Base-by-base conservation (phyloP, 1,140 invertebrate genomes). In the Armadillidium nasatum region DNA sequence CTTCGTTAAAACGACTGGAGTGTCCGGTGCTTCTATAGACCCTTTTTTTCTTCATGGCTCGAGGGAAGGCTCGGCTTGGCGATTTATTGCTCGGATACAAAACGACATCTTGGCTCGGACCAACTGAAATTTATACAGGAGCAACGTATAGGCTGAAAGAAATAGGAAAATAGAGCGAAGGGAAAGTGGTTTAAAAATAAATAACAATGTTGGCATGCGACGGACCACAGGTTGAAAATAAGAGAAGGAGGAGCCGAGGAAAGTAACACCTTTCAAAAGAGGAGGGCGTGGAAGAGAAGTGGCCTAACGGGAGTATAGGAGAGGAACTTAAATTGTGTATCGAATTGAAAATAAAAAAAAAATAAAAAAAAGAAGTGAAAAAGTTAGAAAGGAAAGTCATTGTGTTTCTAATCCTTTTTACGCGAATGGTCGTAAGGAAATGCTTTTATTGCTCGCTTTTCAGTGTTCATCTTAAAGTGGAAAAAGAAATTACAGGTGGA, bases 391-490 rank as follows among this genome's bases (percentile, higher is more conserved):
- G 50, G 50, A 60, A 60, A 60, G 11, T 19, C 19, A 60, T 60
- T 60, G 50, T 60, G 50, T 60, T 60, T 60, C 50, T 60, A 60
- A 60, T 60, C 50, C 50, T 60, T 60, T 60, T 60, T 60, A 60
- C 50, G 50, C 50, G 50, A 60, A 19, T 60, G 50, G 50, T 60
- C 50, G 50, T 15, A 60, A 60, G 50, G 50, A 19, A 60, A 60
- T 60, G 50, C 19, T 60, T 60, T 60, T 60, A 60, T 19, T 15
- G 50, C 50, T 1, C 11, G 50, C 19, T 60, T 60, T 60, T 60
- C 50, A 60, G 50, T 19, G 50, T 60, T 60, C 50, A 60, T 60
- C 50, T 60, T 13, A 60, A 60, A 60, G 50, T 19, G 50, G 50
- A 60, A 60, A 60, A 19, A 60, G 50, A 60, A 60, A 60, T 60